Base-by-base conservation (phyloP, 2,113 vertebrate genomes). In the Martes martes region DNA sequence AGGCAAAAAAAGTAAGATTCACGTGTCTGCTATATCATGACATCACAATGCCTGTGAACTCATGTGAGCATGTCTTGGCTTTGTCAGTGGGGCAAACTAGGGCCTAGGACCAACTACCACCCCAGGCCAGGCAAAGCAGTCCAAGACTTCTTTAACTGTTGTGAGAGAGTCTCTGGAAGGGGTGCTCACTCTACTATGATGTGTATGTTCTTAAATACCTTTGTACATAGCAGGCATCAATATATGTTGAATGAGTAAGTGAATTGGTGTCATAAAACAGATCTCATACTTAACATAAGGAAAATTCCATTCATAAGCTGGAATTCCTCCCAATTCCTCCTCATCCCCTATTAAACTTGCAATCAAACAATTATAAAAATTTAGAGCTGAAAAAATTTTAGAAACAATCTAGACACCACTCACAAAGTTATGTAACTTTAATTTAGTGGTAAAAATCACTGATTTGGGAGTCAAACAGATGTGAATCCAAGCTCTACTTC, bases 311-410 rank as follows among this genome's bases (percentile, higher is more conserved):
- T 91, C 42, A 39, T 6, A 55, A 7, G 0, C 33, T 82, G 11
- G 36, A 80, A 85, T 81, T 90, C 42, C 28, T 85, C 33, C 14
- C 50, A 24, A 71, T 9, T 14, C 33, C 0, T 86, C 33, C 7
- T 33, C 10, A 52, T 1, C 39, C 7, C 18, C 3, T 87, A 15
- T 39, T n/a, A 33, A 91, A n/a, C 11, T 61, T 80, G 1, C 18
- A 83, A 36, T 74, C 61, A 80, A 85, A 79, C 23, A 80, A 78
- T 52, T 92, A 78, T 52, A 69, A 81, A 89, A 61, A 57, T 31
- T 65, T 82, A 65, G 4, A 84, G 16, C 7, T 67, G 9, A 65
- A 15, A 33, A 50, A 88, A 69, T 61, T 74, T 55, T 31, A 89
- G 50, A 73, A 89, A 65, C 7, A 57, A 63, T 39, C 23, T 76